These are phyloP conservation scores for Crambe crambe DNA, from an alignment of 37 sponge, comb jelly and placozoan genomes.

Conservation along the genomic window DNA sequence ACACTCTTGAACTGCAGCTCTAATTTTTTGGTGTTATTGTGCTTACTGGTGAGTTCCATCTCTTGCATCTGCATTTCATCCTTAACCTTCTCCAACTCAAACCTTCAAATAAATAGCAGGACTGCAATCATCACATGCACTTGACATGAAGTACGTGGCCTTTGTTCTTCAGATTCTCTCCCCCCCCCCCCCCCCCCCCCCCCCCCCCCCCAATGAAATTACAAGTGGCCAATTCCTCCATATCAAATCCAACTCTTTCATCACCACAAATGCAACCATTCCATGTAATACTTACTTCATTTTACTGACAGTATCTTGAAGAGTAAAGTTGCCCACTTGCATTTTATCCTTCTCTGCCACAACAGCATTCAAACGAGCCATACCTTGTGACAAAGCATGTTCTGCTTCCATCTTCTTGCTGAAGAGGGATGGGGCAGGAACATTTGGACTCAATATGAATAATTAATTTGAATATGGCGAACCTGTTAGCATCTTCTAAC, in stretches of 20 bases:
- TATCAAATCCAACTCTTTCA: too few relatives aligned
- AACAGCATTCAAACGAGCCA: conserved; percentile 23
- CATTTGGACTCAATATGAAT: neutral
- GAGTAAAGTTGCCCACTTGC: conserved; percentile 13
- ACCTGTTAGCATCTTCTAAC: conserved; percentile 37
- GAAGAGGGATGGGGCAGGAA: neutral
- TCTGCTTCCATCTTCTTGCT: conserved; percentile 48
- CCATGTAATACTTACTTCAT: conserved; percentile 19
- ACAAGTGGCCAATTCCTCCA: too few relatives aligned
- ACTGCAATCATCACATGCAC: too few relatives aligned
- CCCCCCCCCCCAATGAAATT: too few relatives aligned
- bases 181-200: too few relatives aligned
- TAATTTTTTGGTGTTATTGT: conserved; percentile 6
- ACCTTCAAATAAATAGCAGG: conserved; percentile 12
- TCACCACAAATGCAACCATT: neutral
- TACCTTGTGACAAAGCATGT: conserved; percentile 12
- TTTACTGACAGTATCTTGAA: conserved; percentile 35
- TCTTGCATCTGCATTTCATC: conserved; percentile 35
- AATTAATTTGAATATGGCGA: neutral
- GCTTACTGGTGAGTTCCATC: conserved; percentile 20
- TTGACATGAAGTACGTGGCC: too few relatives aligned
- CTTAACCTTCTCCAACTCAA: conserved; percentile 29
- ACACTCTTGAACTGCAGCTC: conserved; percentile 35
- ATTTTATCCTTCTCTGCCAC: conserved; percentile 21
- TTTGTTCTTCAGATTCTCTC: too few relatives aligned